A percentile compares a stretch with the other conserved stretches of the same genome.
phyloP scores from a whole-genome alignment of 2,797 vertebrate species.

The Thunnus albacares region DNA sequence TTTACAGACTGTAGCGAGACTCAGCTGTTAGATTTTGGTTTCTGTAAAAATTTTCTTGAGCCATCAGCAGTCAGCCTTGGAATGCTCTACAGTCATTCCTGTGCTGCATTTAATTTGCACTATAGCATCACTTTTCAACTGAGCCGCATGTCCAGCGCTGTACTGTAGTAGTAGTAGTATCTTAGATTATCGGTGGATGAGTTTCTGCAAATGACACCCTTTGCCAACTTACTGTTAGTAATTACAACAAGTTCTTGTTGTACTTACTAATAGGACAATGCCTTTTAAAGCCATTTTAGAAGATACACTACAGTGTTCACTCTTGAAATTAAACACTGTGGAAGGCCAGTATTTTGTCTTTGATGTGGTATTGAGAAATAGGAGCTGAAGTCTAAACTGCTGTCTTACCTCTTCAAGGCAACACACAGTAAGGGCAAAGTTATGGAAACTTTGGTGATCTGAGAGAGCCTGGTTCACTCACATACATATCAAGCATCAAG shows the following conservation, averaged over 20 bases:
- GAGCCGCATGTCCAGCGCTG: too few species aligned
- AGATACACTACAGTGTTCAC: not conserved
- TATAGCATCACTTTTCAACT: too few species aligned
- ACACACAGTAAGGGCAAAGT: slow-evolving; percentile 25
- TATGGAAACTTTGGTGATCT: slow-evolving; percentile 44
- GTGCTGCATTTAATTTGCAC: too few species aligned
- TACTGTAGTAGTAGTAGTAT: too few species aligned
- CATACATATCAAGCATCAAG: slow-evolving; percentile 19
- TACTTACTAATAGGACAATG: not conserved
- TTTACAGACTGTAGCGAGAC: slow-evolving; percentile 1
- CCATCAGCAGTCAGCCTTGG: too few species aligned
- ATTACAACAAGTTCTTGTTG: not conserved
- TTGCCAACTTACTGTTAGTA: not conserved
- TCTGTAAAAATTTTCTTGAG: not conserved
- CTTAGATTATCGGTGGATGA: not conserved
- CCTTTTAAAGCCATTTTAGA: not conserved
- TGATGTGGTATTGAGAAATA: slow-evolving; percentile 29
- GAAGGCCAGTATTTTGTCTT: slow-evolving; percentile 18
- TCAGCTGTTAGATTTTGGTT: slow-evolving; percentile 1
- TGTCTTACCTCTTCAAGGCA: slow-evolving; percentile 47
- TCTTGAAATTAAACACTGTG: slow-evolving; percentile 16
- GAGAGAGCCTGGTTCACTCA: slow-evolving; percentile 33
- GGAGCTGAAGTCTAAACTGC: slow-evolving; percentile 15
- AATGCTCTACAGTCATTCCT: too few species aligned
- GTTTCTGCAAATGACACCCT: slow-evolving; percentile 6